Conservation (phyloP, 2,888 invertebrate genomes). For the Eupithecia centaureata region DNA sequence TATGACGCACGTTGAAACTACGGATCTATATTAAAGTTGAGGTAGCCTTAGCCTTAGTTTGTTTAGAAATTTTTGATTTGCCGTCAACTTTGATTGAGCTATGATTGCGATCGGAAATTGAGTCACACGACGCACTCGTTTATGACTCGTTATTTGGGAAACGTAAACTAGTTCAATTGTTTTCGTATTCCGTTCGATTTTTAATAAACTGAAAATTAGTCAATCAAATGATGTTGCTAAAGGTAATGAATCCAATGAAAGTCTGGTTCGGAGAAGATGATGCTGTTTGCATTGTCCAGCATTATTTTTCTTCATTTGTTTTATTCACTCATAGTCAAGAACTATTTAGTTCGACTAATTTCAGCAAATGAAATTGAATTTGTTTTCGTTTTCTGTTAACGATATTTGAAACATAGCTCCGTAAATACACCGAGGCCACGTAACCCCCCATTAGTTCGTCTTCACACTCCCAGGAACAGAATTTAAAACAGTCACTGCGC, state of each 20-base stretch:
- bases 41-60: background rate
- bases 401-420: conserved; percentile 11
- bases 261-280: no score
- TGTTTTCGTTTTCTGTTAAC: conserved; percentile 10
- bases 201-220: background rate
- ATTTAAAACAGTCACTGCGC: conserved; percentile 30
- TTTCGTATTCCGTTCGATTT: background rate
- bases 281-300: background rate
- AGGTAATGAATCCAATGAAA: no score
- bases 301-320: background rate
- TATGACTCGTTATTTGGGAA: background rate
- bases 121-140: background rate
- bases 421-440: conserved; percentile 26
- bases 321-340: background rate
- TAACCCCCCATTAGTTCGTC: conserved; percentile 33
- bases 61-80: conserved; percentile 3
- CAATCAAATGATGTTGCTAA: no score
- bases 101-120: background rate
- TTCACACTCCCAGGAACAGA: conserved; percentile 21
- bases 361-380: background rate
- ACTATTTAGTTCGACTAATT: background rate
- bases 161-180: background rate
- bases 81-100: conserved; percentile 7
- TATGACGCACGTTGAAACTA: conserved; percentile 3
- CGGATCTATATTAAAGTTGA: background rate